Conservation (phyloP, 2,113 vertebrate species). For the Ariopsis seemanni region DNA sequence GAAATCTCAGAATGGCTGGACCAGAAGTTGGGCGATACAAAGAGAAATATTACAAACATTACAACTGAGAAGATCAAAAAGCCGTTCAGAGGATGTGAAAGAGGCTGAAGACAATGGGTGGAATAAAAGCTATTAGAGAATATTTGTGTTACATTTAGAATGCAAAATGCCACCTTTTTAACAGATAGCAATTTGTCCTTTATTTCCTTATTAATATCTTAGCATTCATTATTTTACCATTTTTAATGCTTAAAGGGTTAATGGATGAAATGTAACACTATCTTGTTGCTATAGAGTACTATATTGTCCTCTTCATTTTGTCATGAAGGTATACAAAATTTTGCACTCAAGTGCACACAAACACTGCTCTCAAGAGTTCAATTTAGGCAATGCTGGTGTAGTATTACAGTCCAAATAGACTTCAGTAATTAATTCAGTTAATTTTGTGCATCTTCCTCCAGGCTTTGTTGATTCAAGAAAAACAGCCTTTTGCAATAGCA, state of each 20-base stretch:
- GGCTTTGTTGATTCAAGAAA: not conserved
- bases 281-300: not conserved
- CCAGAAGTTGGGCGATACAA: not conserved
- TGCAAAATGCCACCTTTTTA: not conserved
- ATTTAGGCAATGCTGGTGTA: not conserved
- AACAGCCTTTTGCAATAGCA: not conserved
- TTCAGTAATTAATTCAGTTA: slow-evolving; percentile 15
- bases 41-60: not conserved
- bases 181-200: not conserved
- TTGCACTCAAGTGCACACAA: not conserved
- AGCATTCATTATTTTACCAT: not conserved
- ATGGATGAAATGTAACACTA: not conserved
- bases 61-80: not conserved
- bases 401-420: slow-evolving; percentile 25
- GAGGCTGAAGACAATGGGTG: not conserved
- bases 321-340: not conserved
- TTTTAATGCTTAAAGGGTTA: not conserved
- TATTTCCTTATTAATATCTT: not conserved
- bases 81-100: not conserved
- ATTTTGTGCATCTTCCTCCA: not conserved
- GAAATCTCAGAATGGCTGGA: not conserved
- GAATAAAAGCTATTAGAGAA: not conserved
- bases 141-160: not conserved
- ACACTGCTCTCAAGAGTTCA: slow-evolving; percentile 11
- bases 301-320: not conserved